Percentiles rank a stretch among this genome's conserved stretches.
These are phyloP conservation scores for Nycteola revayana DNA, from an alignment of 2,888 invertebrate genomes.

Conservation along the genomic window DNA sequence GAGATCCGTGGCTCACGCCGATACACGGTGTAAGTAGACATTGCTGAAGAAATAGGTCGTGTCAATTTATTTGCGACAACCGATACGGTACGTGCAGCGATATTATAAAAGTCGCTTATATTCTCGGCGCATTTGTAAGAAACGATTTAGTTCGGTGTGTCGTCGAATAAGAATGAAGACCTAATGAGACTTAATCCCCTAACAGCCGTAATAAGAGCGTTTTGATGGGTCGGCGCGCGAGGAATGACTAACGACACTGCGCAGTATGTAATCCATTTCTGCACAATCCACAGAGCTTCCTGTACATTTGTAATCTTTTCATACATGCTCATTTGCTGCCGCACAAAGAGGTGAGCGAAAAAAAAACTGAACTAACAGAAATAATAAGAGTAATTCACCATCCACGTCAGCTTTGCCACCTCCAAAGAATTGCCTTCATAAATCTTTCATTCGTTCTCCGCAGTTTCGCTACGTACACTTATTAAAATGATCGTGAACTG, in stretches of 20 bases:
- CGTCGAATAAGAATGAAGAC: conserved; percentile 14
- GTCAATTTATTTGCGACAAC: no score
- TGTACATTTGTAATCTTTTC: conserved; percentile 26
- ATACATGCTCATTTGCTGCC: conserved; percentile 21
- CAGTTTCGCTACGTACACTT: conserved; percentile 26
- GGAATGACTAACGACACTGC: conserved; percentile 14
- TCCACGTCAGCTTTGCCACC: conserved; percentile 38
- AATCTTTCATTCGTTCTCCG: conserved; percentile 41
- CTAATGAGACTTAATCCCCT: conserved; percentile 27
- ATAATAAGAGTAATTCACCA: conserved; percentile 38
- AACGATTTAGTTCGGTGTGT: conserved; percentile 6
- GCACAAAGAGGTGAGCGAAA: conserved; percentile 31
- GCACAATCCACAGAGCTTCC: conserved; percentile 15
- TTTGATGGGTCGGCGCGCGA: conserved; percentile 21
- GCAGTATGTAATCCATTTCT: conserved; percentile 11
- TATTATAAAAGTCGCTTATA: no score
- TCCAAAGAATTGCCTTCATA: conserved; percentile 44
- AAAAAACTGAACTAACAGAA: conserved; percentile 35
- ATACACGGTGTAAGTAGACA: conserved; percentile 28
- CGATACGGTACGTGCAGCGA: no score
- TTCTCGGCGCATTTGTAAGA: conserved; percentile 7
- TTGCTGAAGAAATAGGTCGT: conserved; percentile 17
- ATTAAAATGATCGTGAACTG: conserved; percentile 35
- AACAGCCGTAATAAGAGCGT: conserved; percentile 18
- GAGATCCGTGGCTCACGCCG: conserved; percentile 31